Conservation (phyloP, 2,113 vertebrate species). For the Casuarius casuarius region DNA sequence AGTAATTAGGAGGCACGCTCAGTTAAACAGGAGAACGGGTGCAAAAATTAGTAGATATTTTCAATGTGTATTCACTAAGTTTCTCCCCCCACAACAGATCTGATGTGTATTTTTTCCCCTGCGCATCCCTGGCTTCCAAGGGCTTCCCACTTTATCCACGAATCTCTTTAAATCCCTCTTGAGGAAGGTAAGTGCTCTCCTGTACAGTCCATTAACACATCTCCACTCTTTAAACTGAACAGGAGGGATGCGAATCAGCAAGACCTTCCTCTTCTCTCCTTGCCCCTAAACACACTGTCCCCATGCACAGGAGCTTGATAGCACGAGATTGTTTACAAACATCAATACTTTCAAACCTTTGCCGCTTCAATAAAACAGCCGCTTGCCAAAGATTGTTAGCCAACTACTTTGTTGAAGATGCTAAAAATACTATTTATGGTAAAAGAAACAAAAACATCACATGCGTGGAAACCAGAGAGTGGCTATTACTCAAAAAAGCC, state of each 20-base stretch:
- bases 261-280: neutral
- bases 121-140: neutral
- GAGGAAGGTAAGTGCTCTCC: neutral
- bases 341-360: neutral
- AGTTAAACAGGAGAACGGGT: neutral
- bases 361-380: neutral
- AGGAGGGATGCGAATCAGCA: rapidly evolving
- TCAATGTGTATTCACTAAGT: neutral
- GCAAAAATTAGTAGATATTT: neutral
- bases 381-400: neutral
- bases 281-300: neutral
- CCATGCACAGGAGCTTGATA: neutral
- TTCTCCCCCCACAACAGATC: neutral
- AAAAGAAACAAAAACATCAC: slow-evolving; percentile 14
- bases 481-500: neutral
- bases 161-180: neutral
- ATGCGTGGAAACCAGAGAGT: neutral
- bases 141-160: neutral
- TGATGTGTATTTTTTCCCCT: rapidly evolving
- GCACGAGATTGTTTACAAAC: neutral
- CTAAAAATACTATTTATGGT: slow-evolving; percentile 26
- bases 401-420: neutral
- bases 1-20: neutral
- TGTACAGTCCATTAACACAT: neutral
- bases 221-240: neutral